These are phyloP conservation scores for Ranitomeya variabilis DNA, from an alignment of 2,113 vertebrate species.

Conservation along the genomic window DNA sequence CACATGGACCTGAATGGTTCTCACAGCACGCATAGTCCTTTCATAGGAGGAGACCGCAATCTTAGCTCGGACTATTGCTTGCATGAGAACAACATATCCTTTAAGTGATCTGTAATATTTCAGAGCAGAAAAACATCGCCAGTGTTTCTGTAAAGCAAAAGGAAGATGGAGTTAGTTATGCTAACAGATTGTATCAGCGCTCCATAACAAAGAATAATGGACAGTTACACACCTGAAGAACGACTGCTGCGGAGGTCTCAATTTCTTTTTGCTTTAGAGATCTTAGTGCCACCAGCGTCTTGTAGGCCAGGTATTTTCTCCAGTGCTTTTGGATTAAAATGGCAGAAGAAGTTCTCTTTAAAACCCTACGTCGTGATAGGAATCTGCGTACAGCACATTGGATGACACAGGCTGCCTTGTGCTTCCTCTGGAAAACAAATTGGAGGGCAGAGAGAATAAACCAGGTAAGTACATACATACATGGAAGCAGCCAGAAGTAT, in stretches of 20 bases:
- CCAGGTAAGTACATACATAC: neutral
- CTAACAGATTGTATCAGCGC: too few relatives aligned
- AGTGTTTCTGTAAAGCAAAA: constrained; percentile 71
- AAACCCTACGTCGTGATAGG: constrained; percentile 64
- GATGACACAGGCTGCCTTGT: constrained; percentile 78
- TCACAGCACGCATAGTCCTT: constrained; percentile 67
- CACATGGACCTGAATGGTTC: constrained; percentile 75
- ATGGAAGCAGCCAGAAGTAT: too few relatives aligned
- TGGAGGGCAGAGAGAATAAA: neutral
- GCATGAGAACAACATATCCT: constrained; percentile 72
- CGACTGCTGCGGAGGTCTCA: constrained; percentile 71
- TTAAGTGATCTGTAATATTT: constrained; percentile 73
- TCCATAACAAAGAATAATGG: too few relatives aligned
- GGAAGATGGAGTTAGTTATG: neutral
- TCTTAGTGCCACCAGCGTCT: constrained; percentile 67
- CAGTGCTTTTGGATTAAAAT: constrained; percentile 80
- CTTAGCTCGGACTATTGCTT: constrained; percentile 80
- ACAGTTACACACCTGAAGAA: constrained; percentile 79
- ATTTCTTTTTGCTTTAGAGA: constrained; percentile 66
- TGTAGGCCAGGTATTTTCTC: constrained; percentile 72
- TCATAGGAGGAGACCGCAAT: constrained; percentile 71
- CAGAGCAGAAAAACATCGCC: constrained; percentile 76
- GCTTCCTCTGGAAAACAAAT: constrained; percentile 72
- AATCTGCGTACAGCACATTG: constrained; percentile 72
- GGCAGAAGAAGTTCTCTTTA: constrained; percentile 70